Base-by-base conservation (phyloP, 2,797 vertebrate species). In the Esox lucius region DNA sequence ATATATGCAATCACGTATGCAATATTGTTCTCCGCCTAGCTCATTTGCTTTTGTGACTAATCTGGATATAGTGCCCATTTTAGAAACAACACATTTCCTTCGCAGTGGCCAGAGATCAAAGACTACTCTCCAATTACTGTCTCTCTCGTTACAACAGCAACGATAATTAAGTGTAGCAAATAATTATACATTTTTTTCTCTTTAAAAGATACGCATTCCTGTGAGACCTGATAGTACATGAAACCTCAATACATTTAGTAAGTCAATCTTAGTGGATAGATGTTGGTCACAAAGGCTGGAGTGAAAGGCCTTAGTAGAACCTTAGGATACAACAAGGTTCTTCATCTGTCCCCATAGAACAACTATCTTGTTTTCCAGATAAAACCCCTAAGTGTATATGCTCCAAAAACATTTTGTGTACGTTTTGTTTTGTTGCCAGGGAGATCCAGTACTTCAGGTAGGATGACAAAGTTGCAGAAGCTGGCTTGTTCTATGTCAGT, bases 81-180 rank as follows among this genome's bases (percentile, higher is more conserved):
- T 77, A 84, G 80, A 81, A 72, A 19, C 77, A 73, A 75, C 75
- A 79, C 77, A 74, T 83, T 81, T 86, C 73, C 77, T 80, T 35
- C 31, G 39, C 33, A 35, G 39, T 69, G 56, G 77, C 71, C 77
- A 42, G 51, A 75, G 78, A 88, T 89, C 62, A 87, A 84, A 78
- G 71, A 81, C 75, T 73, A 76, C 72, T 82, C 49, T 42, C 76
- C 86, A 90, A 88, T 89, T 90, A 88, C 75, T 46, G 42, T 74
- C 68, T 82, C 84, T 82, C 80, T 78, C 67, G 15, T 80, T 62
- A 83, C 81, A 79, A 81, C 42, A 82, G 78, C 71, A 73, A 75
- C 73, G 78, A 77, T 85, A 88, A 90, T 87, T 86, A 87, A 80
- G 76, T 65, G 59, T 73, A 79, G 86, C 82, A 84, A 87, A 80